These are phyloP conservation scores for Lutjanus argentimaculatus DNA, from an alignment of 2,797 vertebrate genomes.

Conservation along the genomic window DNA sequence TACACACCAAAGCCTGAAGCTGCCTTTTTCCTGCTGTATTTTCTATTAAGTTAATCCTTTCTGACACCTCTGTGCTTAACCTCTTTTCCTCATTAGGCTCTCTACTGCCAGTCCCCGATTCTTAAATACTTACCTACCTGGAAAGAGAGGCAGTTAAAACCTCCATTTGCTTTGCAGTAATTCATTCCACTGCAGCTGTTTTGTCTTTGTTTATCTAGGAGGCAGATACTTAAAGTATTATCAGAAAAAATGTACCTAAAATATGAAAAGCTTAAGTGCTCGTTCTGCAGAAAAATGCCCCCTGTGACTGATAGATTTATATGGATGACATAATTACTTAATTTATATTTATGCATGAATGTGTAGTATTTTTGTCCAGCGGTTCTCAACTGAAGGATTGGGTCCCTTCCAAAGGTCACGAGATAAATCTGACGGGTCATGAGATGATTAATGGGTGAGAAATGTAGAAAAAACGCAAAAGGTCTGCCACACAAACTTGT, in stretches of 20 bases:
- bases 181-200: conserved; percentile 31
- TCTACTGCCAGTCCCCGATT: conserved; percentile 60
- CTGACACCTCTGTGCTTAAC: conserved; percentile 75
- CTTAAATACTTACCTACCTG: conserved; percentile 65
- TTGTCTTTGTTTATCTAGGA: conserved; percentile 23
- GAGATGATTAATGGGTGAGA: background rate
- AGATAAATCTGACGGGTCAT: background rate
- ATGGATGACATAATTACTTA: background rate
- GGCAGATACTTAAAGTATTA: background rate
- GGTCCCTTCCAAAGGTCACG: no score
- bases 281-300: background rate
- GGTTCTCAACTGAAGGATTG: background rate
- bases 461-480: background rate
- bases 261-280: background rate
- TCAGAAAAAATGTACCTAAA: background rate
- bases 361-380: background rate
- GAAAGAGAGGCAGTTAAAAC: conserved; percentile 53
- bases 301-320: background rate
- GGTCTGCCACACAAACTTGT: background rate
- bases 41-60: conserved; percentile 76
- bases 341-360: background rate
- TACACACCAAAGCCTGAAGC: conserved; percentile 62
- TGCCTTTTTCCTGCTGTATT: conserved; percentile 61
- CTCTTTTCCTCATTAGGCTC: conserved; percentile 72
- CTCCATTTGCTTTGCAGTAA: conserved; percentile 13